phyloP scores from a whole-genome alignment of 2,888 invertebrate species.

The Dryobotodes eremita region DNA sequence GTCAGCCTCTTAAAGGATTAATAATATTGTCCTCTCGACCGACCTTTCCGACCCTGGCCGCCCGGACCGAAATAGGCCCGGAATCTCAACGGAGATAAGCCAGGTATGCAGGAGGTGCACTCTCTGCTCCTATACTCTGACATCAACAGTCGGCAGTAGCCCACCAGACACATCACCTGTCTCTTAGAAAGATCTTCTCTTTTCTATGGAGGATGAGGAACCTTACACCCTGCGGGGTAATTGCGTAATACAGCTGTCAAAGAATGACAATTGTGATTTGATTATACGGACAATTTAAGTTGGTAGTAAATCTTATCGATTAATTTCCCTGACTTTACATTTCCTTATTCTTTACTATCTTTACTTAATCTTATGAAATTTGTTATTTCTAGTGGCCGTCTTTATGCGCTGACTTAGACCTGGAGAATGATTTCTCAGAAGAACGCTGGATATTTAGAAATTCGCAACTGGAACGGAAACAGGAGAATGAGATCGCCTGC shows the following conservation, averaged over 20 bases:
- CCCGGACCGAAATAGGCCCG: background rate
- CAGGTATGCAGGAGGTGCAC: background rate
- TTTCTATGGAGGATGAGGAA: background rate
- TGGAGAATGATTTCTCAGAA: conserved; percentile 73
- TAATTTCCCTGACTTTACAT: background rate
- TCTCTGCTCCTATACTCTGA: too few relatives aligned
- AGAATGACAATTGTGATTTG: background rate
- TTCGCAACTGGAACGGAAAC: conserved; percentile 59
- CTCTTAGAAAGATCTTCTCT: background rate
- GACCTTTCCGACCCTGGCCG: too few relatives aligned
- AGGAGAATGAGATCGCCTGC: conserved; percentile 65
- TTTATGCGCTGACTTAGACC: conserved; percentile 66
- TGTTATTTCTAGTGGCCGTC: conserved; percentile 71
- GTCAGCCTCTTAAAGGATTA: background rate
- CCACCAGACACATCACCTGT: background rate
- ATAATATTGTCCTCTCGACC: background rate
- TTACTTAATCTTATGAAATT: background rate
- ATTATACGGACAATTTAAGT: background rate
- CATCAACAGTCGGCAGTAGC: background rate
- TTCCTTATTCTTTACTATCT: background rate
- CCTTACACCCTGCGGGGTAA: background rate
- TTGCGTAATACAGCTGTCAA: background rate
- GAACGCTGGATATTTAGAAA: conserved; percentile 77
- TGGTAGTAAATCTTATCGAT: background rate
- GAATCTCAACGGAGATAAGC: background rate